These are phyloP conservation scores for Endotricha flammealis DNA, from an alignment of 2,888 invertebrate species.

Conservation along the genomic window DNA sequence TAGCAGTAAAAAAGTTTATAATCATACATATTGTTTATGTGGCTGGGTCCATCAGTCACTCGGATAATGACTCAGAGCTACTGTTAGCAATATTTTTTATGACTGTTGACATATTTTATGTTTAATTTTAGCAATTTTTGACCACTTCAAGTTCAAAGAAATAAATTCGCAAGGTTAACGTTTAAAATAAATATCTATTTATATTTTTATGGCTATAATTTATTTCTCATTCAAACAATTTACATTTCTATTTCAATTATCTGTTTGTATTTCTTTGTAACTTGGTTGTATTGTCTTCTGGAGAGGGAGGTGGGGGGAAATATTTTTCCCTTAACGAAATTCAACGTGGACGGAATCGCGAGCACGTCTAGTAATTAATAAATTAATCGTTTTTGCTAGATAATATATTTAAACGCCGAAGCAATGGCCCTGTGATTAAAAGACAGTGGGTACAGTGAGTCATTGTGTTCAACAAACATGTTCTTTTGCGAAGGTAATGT, in stretches of 20 bases:
- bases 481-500: constrained; percentile 47
- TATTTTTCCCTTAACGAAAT: too few relatives aligned
- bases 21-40: too few relatives aligned
- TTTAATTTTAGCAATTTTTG: constrained; percentile 2
- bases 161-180: constrained; percentile 28
- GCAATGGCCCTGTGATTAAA: constrained; percentile 69
- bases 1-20: too few relatives aligned
- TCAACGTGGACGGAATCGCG: too few relatives aligned
- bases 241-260: too few relatives aligned
- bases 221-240: too few relatives aligned
- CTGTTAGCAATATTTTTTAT: constrained; percentile 6
- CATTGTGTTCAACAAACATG: constrained; percentile 53
- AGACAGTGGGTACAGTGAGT: constrained; percentile 66
- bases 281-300: too few relatives aligned
- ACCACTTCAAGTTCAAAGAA: constrained; percentile 3
- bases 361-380: not conserved
- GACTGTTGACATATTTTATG: constrained; percentile 1
- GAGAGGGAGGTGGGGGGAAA: too few relatives aligned
- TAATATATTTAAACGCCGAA: constrained; percentile 63
- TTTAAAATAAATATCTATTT: not conserved
- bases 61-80: constrained; percentile 1
- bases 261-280: too few relatives aligned
- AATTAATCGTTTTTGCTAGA: not conserved
- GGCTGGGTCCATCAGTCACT: too few relatives aligned
- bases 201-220: not conserved